phyloP scores from a whole-genome alignment of 1,140 invertebrate genomes.

The Nasonia longicornis region DNA sequence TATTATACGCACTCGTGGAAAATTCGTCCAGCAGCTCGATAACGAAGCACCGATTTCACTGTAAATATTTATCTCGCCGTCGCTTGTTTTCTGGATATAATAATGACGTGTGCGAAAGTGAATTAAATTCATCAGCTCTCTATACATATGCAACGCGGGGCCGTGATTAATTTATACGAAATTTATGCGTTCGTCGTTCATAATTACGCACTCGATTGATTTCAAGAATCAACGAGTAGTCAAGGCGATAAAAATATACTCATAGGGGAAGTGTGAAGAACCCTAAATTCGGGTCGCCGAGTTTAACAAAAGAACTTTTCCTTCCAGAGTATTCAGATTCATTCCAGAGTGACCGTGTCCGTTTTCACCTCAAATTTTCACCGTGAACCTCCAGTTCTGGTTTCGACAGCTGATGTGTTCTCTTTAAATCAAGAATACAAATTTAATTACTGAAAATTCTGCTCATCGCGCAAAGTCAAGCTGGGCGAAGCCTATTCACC shows the following conservation, averaged over 20 bases:
- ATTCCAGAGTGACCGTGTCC: not conserved
- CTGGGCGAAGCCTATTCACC: too few species aligned
- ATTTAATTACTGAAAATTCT: too few species aligned
- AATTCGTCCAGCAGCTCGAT: too few species aligned
- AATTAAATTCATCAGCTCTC: too few species aligned
- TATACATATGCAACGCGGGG: not conserved
- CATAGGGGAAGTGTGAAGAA: not conserved
- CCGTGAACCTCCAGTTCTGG: not conserved
- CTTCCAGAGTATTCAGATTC: not conserved
- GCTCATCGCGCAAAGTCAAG: too few species aligned
- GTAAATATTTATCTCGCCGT: constrained; percentile 10
- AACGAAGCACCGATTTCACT: not conserved
- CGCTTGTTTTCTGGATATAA: constrained; percentile 27
- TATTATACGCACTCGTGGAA: too few species aligned
- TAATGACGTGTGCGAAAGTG: not conserved
- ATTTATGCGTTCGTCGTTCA: not conserved
- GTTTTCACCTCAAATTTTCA: not conserved
- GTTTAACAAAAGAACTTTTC: constrained; percentile 33
- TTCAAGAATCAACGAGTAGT: not conserved
- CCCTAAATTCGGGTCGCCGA: constrained; percentile 3
- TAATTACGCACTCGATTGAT: constrained; percentile 26
- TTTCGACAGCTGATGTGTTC: not conserved
- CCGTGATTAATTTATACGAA: constrained; percentile 19
- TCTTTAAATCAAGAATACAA: too few species aligned
- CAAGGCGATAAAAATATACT: constrained; percentile 20